Evolutionary conservation across 2,888 invertebrate genomes (phyloP).

Genomic region (Lasius platythorax): DNA sequence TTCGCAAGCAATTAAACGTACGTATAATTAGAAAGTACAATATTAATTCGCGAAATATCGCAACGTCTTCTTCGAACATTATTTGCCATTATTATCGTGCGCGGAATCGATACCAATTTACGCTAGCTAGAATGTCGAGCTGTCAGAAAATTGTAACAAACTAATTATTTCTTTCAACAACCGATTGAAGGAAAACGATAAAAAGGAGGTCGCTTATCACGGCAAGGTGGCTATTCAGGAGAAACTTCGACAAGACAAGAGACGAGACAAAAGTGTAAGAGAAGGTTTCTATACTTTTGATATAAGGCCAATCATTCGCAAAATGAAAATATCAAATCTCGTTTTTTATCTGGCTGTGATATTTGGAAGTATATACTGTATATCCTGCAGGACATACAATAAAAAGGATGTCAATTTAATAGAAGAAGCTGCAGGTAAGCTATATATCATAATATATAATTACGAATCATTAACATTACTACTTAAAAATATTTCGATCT

Average conservation of each 20-base stretch:
- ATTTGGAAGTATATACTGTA: not conserved
- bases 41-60: not conserved
- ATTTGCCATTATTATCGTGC: conserved; percentile 18
- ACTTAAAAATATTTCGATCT: not conserved
- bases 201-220: not conserved
- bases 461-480: not conserved
- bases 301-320: not conserved
- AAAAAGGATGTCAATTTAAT: not conserved
- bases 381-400: not conserved
- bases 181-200: not conserved
- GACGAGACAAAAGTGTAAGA: not conserved
- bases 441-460: not conserved
- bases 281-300: not conserved
- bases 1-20: not conserved
- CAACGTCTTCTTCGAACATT: not conserved
- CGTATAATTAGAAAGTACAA: conserved; percentile 13
- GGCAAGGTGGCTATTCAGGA: not conserved
- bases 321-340: conserved; percentile 34
- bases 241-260: not conserved
- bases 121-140: not conserved
- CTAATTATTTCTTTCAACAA: conserved; percentile 27
- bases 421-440: not conserved
- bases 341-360: conserved; percentile 11
- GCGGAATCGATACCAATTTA: not conserved
- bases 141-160: conserved; percentile 25